These are phyloP conservation scores for Odontocolon sp. DNA, from an alignment of 2,888 invertebrate species.

Conservation along the genomic window DNA sequence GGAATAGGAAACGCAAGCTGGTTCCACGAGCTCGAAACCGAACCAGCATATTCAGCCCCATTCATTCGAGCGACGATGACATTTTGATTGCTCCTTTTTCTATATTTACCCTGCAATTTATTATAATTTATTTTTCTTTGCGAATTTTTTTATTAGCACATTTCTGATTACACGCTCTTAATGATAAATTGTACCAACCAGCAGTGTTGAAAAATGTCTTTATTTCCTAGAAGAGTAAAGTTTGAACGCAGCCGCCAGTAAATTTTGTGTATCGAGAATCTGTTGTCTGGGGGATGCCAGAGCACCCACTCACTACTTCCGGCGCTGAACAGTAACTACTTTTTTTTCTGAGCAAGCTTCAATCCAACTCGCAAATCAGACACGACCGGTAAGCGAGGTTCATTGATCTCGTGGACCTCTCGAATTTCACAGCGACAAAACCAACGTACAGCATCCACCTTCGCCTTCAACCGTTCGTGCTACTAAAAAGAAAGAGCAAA, in stretches of 20 bases:
- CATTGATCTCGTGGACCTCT: slow-evolving; percentile 67
- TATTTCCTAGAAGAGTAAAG: too few relatives aligned
- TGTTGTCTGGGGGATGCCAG: slow-evolving; percentile 9
- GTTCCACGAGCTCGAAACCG: too few relatives aligned
- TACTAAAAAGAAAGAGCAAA: neutral
- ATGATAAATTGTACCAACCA: neutral
- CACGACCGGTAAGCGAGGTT: slow-evolving; percentile 46
- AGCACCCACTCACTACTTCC: slow-evolving; percentile 64
- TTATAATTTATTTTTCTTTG: neutral
- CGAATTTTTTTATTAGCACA: neutral
- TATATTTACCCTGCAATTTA: neutral
- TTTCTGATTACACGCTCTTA: neutral
- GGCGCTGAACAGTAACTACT: slow-evolving; percentile 58
- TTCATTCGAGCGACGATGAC: neutral
- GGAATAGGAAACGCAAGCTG: too few relatives aligned
- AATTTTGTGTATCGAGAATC: slow-evolving; percentile 36
- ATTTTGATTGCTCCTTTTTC: slow-evolving; percentile 5
- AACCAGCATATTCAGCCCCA: neutral
- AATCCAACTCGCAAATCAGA: slow-evolving; percentile 51
- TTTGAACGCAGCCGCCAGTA: slow-evolving; percentile 3
- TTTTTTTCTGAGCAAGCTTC: slow-evolving; percentile 54
- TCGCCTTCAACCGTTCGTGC: neutral
- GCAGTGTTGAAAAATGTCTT: neutral
- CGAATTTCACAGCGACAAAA: slow-evolving; percentile 27
- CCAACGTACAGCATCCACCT: slow-evolving; percentile 20